These are phyloP conservation scores for Eumacrocentrus americanus DNA, from an alignment of 2,888 invertebrate species.

Conservation along the genomic window DNA sequence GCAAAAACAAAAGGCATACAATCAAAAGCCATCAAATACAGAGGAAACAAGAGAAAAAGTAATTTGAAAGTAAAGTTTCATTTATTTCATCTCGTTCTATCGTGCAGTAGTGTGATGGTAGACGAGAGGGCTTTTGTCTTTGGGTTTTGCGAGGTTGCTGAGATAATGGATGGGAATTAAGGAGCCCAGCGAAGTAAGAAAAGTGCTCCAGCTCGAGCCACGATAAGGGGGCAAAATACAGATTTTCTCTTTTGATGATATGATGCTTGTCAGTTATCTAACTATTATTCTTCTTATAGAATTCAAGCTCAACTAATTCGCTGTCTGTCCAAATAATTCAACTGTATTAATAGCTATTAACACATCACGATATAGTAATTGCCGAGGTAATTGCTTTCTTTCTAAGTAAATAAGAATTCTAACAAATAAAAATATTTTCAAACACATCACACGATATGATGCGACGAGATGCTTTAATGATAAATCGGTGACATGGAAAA, in stretches of 20 bases:
- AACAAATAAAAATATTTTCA: background rate
- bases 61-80: slow-evolving; percentile 13
- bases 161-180: slow-evolving; percentile 28
- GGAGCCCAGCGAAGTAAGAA: slow-evolving; percentile 1
- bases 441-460: too few relatives aligned
- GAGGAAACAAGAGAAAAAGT: background rate
- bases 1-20: background rate
- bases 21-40: background rate
- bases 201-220: slow-evolving; percentile 3
- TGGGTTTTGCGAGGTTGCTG: slow-evolving; percentile 8
- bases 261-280: too few relatives aligned
- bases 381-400: too few relatives aligned
- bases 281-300: too few relatives aligned
- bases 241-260: slow-evolving; percentile 18
- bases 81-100: slow-evolving; percentile 1
- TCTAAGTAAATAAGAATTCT: background rate
- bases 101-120: background rate
- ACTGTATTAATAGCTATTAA: too few relatives aligned
- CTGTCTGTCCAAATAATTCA: too few relatives aligned
- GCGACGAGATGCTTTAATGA: too few relatives aligned
- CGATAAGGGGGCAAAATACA: slow-evolving; percentile 16
- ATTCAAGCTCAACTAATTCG: background rate
- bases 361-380: too few relatives aligned
- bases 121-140: background rate
- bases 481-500: background rate